These are phyloP conservation scores for Meles meles DNA, from an alignment of 2,113 vertebrate species.

Conservation along the genomic window DNA sequence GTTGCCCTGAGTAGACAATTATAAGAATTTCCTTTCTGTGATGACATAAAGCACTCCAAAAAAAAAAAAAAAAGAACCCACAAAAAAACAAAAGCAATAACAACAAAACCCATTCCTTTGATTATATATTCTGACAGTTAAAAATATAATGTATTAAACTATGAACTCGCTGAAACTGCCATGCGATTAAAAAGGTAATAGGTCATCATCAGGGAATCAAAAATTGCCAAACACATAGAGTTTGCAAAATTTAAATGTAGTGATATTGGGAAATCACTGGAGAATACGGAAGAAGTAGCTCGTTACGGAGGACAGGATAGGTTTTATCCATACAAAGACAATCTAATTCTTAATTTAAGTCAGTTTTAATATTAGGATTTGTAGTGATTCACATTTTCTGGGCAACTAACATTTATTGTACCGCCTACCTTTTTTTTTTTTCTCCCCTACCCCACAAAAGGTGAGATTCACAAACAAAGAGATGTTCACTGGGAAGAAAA, in stretches of 20 bases:
- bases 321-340: not conserved
- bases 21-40: not conserved
- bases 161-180: not conserved
- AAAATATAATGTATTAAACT: slow-evolving; percentile 16
- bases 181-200: not conserved
- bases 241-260: not conserved
- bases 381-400: not conserved
- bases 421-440: not conserved
- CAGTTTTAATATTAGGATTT: not conserved
- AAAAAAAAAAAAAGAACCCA: not conserved
- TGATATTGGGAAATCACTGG: not conserved
- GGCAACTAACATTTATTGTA: not conserved
- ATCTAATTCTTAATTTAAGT: not conserved
- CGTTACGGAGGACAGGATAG: not conserved
- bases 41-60: not conserved
- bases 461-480: not conserved
- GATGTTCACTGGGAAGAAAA: not conserved
- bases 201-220: not conserved
- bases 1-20: not conserved
- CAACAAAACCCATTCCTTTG: not conserved
- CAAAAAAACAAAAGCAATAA: not conserved
- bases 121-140: not conserved
- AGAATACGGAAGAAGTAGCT: not conserved
- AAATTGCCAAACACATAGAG: not conserved
- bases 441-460: not conserved